Evolutionary conservation across 2,888 invertebrate genomes (phyloP), one percentile per base, ranked within the genome.

Genomic region (Camponotus fellah): DNA sequence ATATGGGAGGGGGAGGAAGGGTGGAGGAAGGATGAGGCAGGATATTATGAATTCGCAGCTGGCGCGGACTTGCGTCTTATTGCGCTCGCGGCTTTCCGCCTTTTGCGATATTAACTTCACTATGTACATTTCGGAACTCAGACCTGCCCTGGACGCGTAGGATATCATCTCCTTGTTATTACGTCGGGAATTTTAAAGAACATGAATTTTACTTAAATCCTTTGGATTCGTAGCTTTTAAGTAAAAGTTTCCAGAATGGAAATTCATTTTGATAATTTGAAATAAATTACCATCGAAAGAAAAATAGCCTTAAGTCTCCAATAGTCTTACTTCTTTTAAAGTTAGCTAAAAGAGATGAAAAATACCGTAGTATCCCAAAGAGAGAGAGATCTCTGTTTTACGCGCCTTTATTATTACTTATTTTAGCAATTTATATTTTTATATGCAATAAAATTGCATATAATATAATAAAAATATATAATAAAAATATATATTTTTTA

Each of bases 41-140:
- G 21, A 65, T 26, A 75, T 62, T 79, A 88, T 75, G 80, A 82
- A 85, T 85, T 68, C 71, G 83, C 76, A 40, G 58, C 21, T 34
- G 26, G 10, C 40, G 60, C 60, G 34, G 21, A 46, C 58, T 17
- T 21, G 79, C 71, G 56, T 69, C 40, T 77, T 69, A 77, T 77
- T 77, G 9, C 62, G 58, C 53, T 26, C 40, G 76, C 58, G 72
- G 58, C 58, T 46, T 56, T n/a, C 56, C 32, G 58, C 17, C 43
- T 71, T 72, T 72, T 34, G 43, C 74, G 46, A 72, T 60, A 60
- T 74, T 72, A 60, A 49, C 46, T 74, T 17, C 34, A 21, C 34
- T 34, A 60, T 12, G n/a, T 37, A 40, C 60, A 9, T 53, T 68
- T 76, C 69, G 4, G 21, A 37, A 21, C 17, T 77, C n/a, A 2